Evolutionary conservation across 2,113 vertebrate genomes (phyloP).

Genomic region (Caretta caretta): DNA sequence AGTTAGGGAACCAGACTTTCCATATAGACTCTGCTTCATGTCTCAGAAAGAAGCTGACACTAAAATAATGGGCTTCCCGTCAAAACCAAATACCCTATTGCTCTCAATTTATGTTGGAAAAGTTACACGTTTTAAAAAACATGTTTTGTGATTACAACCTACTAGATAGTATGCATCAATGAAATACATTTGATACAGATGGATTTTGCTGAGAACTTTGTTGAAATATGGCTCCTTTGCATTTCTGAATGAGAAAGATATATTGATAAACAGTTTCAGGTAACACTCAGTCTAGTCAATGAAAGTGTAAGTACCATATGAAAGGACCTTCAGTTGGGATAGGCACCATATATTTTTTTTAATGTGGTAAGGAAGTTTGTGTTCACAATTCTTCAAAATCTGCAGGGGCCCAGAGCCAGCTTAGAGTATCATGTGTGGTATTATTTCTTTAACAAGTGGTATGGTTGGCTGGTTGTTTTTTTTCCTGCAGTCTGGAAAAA

Average conservation of each 20-base stretch:
- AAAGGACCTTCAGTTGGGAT: background rate
- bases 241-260: constrained; percentile 30
- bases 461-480: background rate
- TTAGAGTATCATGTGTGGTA: background rate
- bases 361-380: background rate
- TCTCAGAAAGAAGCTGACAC: constrained; percentile 73
- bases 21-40: constrained; percentile 72
- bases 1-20: constrained; percentile 69
- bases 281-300: constrained; percentile 32
- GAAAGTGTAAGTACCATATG: constrained; percentile 15
- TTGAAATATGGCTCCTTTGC: background rate
- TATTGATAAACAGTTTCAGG: constrained; percentile 7
- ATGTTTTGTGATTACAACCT: background rate
- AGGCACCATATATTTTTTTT: background rate
- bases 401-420: background rate
- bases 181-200: background rate
- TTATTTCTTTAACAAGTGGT: background rate
- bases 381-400: background rate
- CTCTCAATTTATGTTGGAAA: constrained; percentile 7
- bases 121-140: background rate
- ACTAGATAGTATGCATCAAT: background rate
- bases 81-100: constrained; percentile 34
- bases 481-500: background rate
- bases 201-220: constrained; percentile 10
- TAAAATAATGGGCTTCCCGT: constrained; percentile 73